Evolutionary conservation across 1,140 invertebrate genomes (phyloP).

Genomic region (Cherax quadricarinatus): DNA sequence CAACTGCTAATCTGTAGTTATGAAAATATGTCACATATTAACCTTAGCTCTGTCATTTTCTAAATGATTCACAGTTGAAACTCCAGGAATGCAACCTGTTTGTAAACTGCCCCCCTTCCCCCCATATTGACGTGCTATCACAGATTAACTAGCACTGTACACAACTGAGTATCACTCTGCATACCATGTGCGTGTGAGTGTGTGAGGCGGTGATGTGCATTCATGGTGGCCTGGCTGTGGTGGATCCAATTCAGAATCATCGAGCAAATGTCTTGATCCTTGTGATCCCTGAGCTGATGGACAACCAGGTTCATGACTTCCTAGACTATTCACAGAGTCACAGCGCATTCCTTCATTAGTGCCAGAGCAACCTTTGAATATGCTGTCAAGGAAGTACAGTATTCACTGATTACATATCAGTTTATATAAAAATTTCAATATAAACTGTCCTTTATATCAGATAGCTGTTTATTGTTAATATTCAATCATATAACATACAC

Average conservation of each 20-base stretch:
- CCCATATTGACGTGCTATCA: no score
- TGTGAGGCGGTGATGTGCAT: constrained; percentile 57
- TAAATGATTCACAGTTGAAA: no score
- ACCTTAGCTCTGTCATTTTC: no score
- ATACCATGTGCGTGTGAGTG: constrained; percentile 70
- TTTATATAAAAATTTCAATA: neutral
- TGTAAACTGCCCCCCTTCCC: neutral
- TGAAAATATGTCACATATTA: no score
- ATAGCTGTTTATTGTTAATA: neutral
- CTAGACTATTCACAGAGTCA: constrained; percentile 69
- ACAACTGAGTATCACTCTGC: neutral
- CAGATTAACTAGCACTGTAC: neutral
- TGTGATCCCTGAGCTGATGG: constrained; percentile 63
- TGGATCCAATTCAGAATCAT: constrained; percentile 73
- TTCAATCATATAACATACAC: neutral
- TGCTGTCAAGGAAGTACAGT: constrained; percentile 50
- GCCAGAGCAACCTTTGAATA: constrained; percentile 68
- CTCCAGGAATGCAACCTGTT: neutral
- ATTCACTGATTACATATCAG: neutral
- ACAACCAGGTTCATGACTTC: constrained; percentile 68
- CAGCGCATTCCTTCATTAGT: constrained; percentile 64
- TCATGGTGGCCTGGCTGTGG: constrained; percentile 58
- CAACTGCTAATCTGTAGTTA: no score
- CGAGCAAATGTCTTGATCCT: constrained; percentile 76
- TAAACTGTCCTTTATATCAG: neutral